These are phyloP conservation scores for Tineola bisselliella DNA, from an alignment of 2,888 invertebrate species.

Conservation along the genomic window DNA sequence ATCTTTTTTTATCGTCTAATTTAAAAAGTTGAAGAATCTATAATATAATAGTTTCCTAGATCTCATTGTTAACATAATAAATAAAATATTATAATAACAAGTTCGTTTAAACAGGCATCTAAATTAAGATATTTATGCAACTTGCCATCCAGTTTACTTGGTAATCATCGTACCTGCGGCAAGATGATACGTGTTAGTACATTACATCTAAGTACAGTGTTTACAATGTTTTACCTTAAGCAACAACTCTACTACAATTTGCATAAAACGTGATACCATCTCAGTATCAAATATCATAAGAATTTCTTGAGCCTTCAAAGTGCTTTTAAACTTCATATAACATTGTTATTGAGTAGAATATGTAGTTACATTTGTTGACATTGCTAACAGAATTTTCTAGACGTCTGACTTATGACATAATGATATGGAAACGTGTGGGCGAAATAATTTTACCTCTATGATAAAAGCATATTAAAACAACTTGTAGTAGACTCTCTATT, in stretches of 20 bases:
- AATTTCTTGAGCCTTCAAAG: background rate
- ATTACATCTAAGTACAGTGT: background rate
- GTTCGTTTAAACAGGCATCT: no score
- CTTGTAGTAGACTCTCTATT: no score
- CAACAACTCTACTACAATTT: background rate
- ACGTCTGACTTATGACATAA: background rate
- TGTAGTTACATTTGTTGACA: slow-evolving; percentile 1
- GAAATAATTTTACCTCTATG: background rate
- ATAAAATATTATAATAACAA: no score
- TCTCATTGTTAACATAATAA: no score
- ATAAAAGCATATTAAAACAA: background rate
- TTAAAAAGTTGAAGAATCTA: no score
- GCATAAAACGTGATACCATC: background rate
- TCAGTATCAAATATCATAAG: background rate
- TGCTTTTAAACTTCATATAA: slow-evolving; percentile 3
- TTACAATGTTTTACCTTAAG: background rate
- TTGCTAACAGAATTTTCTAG: background rate
- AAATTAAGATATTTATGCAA: no score
- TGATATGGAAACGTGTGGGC: background rate
- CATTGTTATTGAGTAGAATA: background rate
- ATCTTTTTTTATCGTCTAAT: no score
- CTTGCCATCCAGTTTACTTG: no score
- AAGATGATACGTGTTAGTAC: no score
- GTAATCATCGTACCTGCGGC: no score
- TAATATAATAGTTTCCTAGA: no score